phyloP scores from a whole-genome alignment of 2,797 vertebrate species.

The Ibycter americanus region DNA sequence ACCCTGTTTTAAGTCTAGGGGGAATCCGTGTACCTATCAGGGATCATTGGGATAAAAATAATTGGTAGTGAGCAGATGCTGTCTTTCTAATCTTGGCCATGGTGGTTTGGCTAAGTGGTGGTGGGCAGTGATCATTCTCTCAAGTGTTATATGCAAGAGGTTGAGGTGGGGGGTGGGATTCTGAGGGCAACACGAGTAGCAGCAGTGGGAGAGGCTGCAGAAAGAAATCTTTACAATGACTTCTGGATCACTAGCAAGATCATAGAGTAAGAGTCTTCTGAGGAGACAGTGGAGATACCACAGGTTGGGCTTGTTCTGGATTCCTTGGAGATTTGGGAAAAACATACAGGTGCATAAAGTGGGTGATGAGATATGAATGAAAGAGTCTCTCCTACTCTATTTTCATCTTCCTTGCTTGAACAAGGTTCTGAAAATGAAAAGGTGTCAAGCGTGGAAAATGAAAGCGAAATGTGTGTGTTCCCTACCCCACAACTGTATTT shows the following conservation, averaged over 20 bases:
- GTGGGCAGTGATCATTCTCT: not conserved
- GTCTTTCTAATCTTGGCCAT: not conserved
- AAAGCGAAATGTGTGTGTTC: not conserved
- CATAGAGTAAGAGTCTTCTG: not conserved
- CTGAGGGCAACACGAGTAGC: not conserved
- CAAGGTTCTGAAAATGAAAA: slow-evolving; percentile 4
- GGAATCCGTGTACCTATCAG: not conserved
- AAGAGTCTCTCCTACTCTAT: not conserved
- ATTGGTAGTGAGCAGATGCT: not conserved
- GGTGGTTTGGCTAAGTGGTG: not conserved
- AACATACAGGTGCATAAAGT: not conserved
- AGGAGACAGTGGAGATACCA: not conserved
- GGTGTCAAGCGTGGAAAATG: not conserved
- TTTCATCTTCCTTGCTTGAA: not conserved
- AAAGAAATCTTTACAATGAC: not conserved
- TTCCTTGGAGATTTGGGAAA: not conserved
- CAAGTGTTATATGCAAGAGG: not conserved
- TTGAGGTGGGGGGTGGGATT: not conserved
- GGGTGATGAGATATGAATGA: not conserved
- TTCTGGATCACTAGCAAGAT: not conserved
- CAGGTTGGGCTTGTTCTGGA: not conserved
- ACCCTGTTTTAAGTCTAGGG: not conserved
- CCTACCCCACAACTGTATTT: not conserved
- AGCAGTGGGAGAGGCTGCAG: not conserved
- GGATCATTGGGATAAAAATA: not conserved